phyloP scores from a whole-genome alignment of 2,113 vertebrate genomes.

The Hiodon tergisus region DNA sequence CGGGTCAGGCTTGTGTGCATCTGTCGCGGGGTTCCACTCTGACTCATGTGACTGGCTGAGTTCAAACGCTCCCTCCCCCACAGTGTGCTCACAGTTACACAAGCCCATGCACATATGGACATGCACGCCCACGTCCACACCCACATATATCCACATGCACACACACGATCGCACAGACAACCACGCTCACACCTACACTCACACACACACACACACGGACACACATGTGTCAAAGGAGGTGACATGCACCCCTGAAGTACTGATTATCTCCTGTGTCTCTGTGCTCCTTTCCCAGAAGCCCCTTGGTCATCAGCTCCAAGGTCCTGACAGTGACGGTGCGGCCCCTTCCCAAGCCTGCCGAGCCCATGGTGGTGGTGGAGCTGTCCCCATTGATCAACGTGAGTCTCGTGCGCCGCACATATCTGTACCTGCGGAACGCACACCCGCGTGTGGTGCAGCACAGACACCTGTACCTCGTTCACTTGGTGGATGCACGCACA shows the following conservation, averaged over 20 bases:
- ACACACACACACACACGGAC: constrained; percentile 1
- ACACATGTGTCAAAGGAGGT: background rate
- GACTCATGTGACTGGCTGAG: constrained; percentile 5
- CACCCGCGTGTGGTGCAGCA: background rate
- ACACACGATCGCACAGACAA: too few species aligned
- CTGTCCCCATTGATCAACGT: constrained; percentile 86
- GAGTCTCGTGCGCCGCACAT: constrained; percentile 48
- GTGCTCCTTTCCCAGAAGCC: constrained; percentile 60
- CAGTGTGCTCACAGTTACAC: too few species aligned
- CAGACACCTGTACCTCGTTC: background rate
- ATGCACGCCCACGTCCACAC: too few species aligned
- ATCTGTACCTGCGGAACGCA: too few species aligned
- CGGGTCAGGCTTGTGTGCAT: background rate
- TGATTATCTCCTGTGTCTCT: constrained; percentile 15
- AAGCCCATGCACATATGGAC: too few species aligned
- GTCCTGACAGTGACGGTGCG: constrained; percentile 89
- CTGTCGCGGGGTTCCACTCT: background rate
- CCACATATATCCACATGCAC: too few species aligned
- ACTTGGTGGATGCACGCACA: background rate
- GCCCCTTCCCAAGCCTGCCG: constrained; percentile 74
- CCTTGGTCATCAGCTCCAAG: constrained; percentile 83
- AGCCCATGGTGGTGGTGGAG: constrained; percentile 89
- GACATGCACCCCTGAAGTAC: background rate
- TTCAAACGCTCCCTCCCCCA: background rate
- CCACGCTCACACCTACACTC: background rate